Evolutionary conservation across 2,113 vertebrate species (phyloP).

Genomic region (Ursus arctos): DNA sequence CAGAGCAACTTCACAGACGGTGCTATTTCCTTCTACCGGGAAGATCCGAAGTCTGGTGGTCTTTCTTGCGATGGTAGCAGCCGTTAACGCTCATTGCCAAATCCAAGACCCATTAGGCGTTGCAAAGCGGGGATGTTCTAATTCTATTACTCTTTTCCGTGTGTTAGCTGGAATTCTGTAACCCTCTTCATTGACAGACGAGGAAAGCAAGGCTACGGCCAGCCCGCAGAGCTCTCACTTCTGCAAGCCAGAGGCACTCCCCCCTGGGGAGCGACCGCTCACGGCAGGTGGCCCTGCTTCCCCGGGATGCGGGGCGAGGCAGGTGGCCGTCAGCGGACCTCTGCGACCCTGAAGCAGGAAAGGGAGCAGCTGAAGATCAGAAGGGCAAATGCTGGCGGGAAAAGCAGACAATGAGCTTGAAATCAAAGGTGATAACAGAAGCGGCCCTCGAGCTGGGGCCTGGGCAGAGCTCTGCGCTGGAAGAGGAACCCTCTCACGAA

Average conservation of each 20-base stretch:
- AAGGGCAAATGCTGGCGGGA: neutral
- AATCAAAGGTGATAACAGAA: neutral
- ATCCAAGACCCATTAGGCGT: neutral
- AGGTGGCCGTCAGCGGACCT: neutral
- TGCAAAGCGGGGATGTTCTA: neutral
- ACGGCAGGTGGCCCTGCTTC: neutral
- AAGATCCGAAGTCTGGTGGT: neutral
- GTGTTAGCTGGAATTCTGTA: neutral
- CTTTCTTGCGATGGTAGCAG: neutral
- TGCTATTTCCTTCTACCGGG: neutral
- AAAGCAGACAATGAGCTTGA: neutral
- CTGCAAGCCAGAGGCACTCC: no score
- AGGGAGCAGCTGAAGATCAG: neutral
- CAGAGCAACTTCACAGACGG: neutral
- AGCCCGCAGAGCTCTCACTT: neutral
- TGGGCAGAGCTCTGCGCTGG: neutral
- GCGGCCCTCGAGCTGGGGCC: neutral
- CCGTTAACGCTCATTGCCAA: neutral
- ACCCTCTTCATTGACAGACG: neutral
- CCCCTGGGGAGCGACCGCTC: neutral
- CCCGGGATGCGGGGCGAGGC: accelerated
- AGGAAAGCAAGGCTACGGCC: neutral
- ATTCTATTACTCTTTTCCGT: neutral
- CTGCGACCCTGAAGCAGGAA: neutral
- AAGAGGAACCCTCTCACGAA: neutral